phyloP scores from a whole-genome alignment of 2,113 vertebrate genomes.

The Chlorodrepanis virens region DNA sequence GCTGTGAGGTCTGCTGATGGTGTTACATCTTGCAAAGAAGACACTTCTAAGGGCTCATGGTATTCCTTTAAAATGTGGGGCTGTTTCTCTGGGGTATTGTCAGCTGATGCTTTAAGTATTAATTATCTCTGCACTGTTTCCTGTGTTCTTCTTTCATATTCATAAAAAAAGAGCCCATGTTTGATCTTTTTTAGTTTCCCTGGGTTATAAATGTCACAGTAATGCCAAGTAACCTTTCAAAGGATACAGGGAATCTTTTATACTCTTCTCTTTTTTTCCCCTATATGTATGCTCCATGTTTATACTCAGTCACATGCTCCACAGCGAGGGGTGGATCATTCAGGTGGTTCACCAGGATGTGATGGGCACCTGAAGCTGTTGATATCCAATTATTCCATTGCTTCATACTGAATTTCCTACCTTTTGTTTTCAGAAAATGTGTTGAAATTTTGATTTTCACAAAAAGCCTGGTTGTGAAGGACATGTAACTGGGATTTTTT shows the following conservation, averaged over 20 bases:
- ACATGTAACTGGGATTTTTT: not conserved
- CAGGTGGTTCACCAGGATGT: not conserved
- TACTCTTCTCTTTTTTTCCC: not conserved
- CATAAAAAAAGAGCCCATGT: not conserved
- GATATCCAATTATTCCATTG: not conserved
- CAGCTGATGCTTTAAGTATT: not conserved
- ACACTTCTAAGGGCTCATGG: not conserved
- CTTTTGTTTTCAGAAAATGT: not conserved
- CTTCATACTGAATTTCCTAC: not conserved
- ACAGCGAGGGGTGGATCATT: not conserved
- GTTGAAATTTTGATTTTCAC: not conserved
- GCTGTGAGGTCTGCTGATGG: not conserved
- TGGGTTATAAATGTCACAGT: not conserved
- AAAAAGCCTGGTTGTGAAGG: not conserved
- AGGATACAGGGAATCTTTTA: not conserved
- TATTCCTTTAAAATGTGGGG: not conserved
- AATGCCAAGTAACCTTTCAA: not conserved
- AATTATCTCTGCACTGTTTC: not conserved
- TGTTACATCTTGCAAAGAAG: not conserved
- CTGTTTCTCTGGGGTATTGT: not conserved
- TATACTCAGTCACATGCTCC: not conserved
- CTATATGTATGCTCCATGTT: rapidly evolving
- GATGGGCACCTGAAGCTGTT: not conserved
- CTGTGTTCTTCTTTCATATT: not conserved
- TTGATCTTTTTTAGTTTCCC: not conserved